Conservation (phyloP, 2,113 vertebrate species). For the Pseudorasbora parva region DNA sequence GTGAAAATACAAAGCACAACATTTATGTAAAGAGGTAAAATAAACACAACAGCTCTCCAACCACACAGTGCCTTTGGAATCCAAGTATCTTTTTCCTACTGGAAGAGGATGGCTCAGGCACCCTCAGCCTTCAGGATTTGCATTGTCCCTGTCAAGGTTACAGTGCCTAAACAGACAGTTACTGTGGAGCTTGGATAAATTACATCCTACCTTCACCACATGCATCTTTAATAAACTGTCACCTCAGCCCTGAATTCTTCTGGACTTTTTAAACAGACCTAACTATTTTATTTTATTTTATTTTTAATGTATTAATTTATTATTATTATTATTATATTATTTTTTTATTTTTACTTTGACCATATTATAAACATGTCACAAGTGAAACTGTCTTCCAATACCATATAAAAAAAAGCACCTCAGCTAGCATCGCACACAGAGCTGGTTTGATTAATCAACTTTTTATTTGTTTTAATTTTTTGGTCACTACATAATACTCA, state of each 20-base stretch:
- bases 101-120: not conserved
- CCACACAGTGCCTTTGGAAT: constrained; percentile 14
- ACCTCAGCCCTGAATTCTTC: constrained; percentile 3
- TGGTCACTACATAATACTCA: not conserved
- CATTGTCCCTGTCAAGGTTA: constrained; percentile 19
- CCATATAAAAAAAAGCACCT: not conserved
- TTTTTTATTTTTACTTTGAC: not conserved
- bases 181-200: not conserved
- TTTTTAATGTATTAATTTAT: no score
- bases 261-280: not conserved
- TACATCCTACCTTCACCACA: constrained; percentile 1
- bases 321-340: no score
- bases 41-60: not conserved
- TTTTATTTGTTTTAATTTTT: not conserved
- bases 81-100: not conserved
- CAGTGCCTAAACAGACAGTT: not conserved
- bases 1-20: not conserved
- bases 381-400: no score
- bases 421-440: not conserved
- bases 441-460: not conserved
- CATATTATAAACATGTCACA: not conserved
- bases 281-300: not conserved
- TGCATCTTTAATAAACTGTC: constrained; percentile 29
- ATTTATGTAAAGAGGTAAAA: not conserved
- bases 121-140: not conserved